Base-by-base conservation (phyloP, 2,888 invertebrate genomes). In the Catocala nupta region DNA sequence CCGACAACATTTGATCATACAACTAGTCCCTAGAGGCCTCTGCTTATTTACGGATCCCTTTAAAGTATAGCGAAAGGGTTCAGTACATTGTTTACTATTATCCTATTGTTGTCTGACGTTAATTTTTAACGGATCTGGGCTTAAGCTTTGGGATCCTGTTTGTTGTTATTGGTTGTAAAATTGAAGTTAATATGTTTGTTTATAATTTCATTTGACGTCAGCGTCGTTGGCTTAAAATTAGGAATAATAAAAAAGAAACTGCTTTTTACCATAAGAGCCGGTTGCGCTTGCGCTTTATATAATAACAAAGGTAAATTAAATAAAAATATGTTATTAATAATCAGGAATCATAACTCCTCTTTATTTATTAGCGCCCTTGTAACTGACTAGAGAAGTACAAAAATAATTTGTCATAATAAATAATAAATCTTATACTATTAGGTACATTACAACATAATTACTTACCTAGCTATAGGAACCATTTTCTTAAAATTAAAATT, bases 331-430 rank as follows among this genome's bases (percentile, higher is more conserved):
- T 34, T 13, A 57, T 67, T 50, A 71, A 68, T 75, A 78, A 83
- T 83, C 73, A 81, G 85, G 85, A 89, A 87, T 86, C 72, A 79
- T 73, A 80, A 83, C 87, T 88, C 87, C 87, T 89, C 86, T 90
- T 85, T 88, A 90, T 87, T 90, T 63, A 80, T 87, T 56, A 91
- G 90, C 88, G 88, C 88, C 86, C 81, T 84, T 86, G 67, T 67
- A 77, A 78, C 80, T 91, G 92, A 92, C 92, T 92, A 92, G 92
- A 86, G 89, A 90, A 91, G 85, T 89, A 85, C 76, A 83, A 82
- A 75, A 76, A 73, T 53, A 77, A 73, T 70, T 47, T 70, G 79
- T 0, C 67, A 88, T 90, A 91, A 88, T 90, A 91, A 90, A 90
- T 90, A 90, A 90, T 90, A 79, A 87, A 83, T 81, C 83, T 87